A percentile compares a stretch with the other conserved stretches of the same genome.
phyloP scores from a whole-genome alignment of 2,797 vertebrate genomes.

The Danio tinwini region DNA sequence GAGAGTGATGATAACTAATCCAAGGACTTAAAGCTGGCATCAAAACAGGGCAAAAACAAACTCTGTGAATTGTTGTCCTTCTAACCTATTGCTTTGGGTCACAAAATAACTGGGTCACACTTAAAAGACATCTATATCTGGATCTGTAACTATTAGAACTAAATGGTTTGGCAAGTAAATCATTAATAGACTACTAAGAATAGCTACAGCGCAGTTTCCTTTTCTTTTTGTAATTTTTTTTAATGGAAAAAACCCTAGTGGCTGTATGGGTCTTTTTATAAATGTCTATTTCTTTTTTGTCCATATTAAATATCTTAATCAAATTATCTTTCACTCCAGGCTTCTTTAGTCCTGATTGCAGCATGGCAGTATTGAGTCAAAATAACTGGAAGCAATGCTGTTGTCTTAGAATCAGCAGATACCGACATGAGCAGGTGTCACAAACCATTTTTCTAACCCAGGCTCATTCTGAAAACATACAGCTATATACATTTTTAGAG shows the following conservation, averaged over 20 bases:
- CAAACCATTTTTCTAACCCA: too few relatives aligned
- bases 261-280: too few relatives aligned
- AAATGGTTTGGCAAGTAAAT: neutral
- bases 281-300: neutral
- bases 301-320: neutral
- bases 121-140: neutral
- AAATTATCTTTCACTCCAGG: neutral
- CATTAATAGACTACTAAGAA: neutral
- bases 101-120: neutral
- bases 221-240: neutral
- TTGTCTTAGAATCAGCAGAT: neutral
- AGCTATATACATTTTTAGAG: too few relatives aligned
- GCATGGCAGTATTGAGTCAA: neutral
- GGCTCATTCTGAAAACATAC: too few relatives aligned
- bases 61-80: neutral
- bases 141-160: neutral
- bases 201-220: neutral
- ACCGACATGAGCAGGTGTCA: neutral
- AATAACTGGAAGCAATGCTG: neutral
- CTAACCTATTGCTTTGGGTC: neutral
- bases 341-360: neutral
- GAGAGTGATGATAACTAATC: slow-evolving; percentile 1
- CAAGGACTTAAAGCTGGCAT: slow-evolving; percentile 17
- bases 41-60: slow-evolving; percentile 11
- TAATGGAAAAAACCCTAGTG: too few relatives aligned